A percentile compares a stretch with the other conserved stretches of the same genome.
These are phyloP conservation scores for Microctonus aethiopoides DNA, from an alignment of 2,888 invertebrate genomes.

Conservation along the genomic window DNA sequence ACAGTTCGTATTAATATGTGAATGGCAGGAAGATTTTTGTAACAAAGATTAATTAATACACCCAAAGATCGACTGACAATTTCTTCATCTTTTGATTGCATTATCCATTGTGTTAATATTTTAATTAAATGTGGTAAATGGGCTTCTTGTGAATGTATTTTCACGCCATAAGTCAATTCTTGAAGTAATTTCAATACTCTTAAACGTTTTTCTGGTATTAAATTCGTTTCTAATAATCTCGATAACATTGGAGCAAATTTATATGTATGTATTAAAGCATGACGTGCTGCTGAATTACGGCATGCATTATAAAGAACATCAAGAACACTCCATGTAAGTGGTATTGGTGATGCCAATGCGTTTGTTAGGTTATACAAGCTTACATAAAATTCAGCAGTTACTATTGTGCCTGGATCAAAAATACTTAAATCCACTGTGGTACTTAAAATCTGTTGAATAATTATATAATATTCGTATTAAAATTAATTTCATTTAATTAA, in stretches of 20 bases:
- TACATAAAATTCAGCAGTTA: conserved; percentile 76
- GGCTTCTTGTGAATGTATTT: conserved; percentile 84
- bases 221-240: conserved; percentile 70
- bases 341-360: conserved; percentile 70
- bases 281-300: conserved; percentile 73
- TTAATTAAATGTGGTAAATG: conserved; percentile 77
- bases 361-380: conserved; percentile 75
- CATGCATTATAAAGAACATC: conserved; percentile 75
- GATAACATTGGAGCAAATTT: conserved; percentile 77
- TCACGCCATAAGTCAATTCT: conserved; percentile 83
- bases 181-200: conserved; percentile 75
- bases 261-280: conserved; percentile 76
- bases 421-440: conserved; percentile 74
- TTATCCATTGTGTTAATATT: conserved; percentile 76
- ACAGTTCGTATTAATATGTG: conserved; percentile 79
- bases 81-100: conserved; percentile 69
- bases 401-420: conserved; percentile 75
- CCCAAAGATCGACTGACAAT: conserved; percentile 72
- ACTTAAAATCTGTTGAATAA: conserved; percentile 71
- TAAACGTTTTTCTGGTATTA: conserved; percentile 75
- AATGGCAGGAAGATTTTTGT: conserved; percentile 80
- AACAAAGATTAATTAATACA: conserved; percentile 82
- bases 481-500: too few species aligned
- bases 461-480: neutral
- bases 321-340: conserved; percentile 75